phyloP scores from a whole-genome alignment of 1,140 invertebrate genomes.

The Rhizoglyphus robini region DNA sequence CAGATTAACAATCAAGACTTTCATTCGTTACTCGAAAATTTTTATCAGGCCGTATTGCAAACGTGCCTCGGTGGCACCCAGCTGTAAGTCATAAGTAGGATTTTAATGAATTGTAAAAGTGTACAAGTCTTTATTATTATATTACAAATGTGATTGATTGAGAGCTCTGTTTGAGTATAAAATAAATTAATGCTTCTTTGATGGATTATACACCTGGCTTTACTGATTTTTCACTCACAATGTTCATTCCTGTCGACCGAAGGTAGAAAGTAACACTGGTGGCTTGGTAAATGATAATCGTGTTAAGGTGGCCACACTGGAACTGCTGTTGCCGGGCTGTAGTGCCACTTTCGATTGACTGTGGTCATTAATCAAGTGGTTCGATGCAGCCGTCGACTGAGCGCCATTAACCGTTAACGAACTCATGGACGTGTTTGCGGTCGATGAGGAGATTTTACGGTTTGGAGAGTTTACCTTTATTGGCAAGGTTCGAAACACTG shows the following conservation, averaged over 20 bases:
- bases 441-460: neutral
- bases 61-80: too few species aligned
- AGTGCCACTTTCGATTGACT: neutral
- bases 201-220: too few species aligned
- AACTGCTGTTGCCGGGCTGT: neutral
- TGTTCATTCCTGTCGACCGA: neutral
- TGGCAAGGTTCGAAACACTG: neutral
- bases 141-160: too few species aligned
- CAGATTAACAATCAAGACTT: too few species aligned
- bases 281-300: conserved; percentile 5
- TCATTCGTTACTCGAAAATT: too few species aligned
- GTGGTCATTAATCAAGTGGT: conserved; percentile 2
- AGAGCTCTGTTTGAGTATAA: too few species aligned
- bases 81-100: too few species aligned
- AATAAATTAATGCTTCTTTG: too few species aligned
- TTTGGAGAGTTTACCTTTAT: neutral
- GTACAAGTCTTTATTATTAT: too few species aligned
- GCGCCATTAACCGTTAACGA: neutral
- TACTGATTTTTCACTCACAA: too few species aligned
- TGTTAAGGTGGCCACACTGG: neutral
- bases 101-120: too few species aligned
- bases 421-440: neutral
- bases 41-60: too few species aligned
- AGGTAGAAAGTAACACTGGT: neutral
- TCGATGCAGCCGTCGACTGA: neutral